Base-by-base conservation (phyloP, 2,113 vertebrate species). In the Hippocampus guttulatus region DNA sequence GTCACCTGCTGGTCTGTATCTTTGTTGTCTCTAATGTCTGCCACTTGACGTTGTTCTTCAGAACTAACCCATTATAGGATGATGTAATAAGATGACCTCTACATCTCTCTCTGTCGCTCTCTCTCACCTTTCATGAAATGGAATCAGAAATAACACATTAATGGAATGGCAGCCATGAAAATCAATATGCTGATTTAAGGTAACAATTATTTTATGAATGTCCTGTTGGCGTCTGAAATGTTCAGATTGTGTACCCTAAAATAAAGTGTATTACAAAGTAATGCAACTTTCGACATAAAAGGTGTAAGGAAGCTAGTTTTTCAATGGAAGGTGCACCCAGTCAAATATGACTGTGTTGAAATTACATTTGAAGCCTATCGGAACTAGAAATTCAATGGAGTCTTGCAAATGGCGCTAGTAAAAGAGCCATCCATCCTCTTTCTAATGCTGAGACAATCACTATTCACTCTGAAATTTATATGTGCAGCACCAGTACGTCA, bases 281-380 rank as follows among this genome's bases (percentile, higher is more conserved):
- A 23, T 40, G 21, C 67, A 62, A 16, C 16, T 33, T 74, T 72
- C 49, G 0, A 2, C 49, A 27, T 20, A 9, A 75, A 74, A 71
- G 25, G 41, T 33, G 3, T 33, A 33, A 33, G 30, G 30, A 33
- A 33, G 30, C 30, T 5, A 33, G 30, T 33, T 49, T 16, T 21
- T 52, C 18, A 52, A 21, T 7, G 9, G 20, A 20, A 45, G 43
- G 43, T 10, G 12, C 43, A 52, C 20, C 0, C 18, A 21, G 18
- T 49, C 16, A 52, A 21, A 52, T 52, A 14, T 52, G 20, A 60
- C 2, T 16, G 11, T 58, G 57, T 27, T 6, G 14, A 27, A 58
- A 16, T 25, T 25, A 60, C n/a, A 9, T 60, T 30, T 7, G 5
- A 57, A 57, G 8, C 55, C 11, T 57, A 3, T 57, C 5, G 5